Evolutionary conservation across 2,888 invertebrate species (phyloP).

Genomic region (Trileptium ribeirensis): DNA sequence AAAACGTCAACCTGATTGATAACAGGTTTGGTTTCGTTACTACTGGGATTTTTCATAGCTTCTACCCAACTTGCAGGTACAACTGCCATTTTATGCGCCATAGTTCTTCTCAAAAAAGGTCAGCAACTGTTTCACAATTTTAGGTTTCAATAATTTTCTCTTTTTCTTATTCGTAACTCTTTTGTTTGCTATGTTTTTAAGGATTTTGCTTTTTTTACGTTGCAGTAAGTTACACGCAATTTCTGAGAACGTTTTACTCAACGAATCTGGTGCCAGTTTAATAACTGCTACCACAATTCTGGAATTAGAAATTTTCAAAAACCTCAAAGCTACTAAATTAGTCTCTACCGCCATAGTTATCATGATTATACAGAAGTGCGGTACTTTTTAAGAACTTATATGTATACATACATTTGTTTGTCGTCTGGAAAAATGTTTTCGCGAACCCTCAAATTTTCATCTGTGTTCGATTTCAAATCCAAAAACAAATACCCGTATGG

Average conservation of each 20-base stretch:
- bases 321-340: neutral
- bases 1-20: no score
- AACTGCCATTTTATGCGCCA: neutral
- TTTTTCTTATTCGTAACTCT: neutral
- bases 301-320: neutral
- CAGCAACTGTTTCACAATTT: neutral
- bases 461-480: conserved; percentile 12
- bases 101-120: neutral
- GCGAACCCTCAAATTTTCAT: neutral
- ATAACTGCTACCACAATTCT: neutral
- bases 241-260: neutral
- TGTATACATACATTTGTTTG: neutral
- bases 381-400: neutral
- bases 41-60: neutral
- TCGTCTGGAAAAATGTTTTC: conserved; percentile 10
- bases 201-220: neutral
- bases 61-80: neutral
- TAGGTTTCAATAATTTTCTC: neutral
- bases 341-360: neutral
- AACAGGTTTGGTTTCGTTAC: neutral
- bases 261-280: neutral
- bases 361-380: no score
- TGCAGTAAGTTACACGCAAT: neutral
- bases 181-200: neutral
- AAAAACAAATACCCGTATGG: conserved; percentile 23